Evolutionary conservation across 2,888 invertebrate species (phyloP), one percentile per base, ranked within the genome.

Genomic region (Drosophila yooni): DNA sequence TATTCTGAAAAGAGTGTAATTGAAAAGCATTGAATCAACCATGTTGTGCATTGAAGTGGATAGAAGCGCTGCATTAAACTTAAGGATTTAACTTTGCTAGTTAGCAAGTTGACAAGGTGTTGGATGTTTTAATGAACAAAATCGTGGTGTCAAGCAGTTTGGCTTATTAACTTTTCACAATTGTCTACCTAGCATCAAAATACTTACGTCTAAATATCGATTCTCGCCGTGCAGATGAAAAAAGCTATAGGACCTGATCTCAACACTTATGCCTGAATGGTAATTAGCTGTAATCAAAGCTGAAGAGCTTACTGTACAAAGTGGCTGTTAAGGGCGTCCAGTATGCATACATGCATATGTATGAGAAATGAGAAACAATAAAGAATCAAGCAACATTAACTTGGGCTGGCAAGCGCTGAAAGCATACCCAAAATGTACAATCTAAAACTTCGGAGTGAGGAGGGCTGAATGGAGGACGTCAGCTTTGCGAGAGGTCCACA

Each of bases 361-460:
- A 10, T 6, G 31, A 40, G 21, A 13, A 34, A 52, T 52, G 3
- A 65, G 15, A 65, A 43, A 51, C 33, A 34, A 60, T 25, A 34
- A 60, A 50, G n/a, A 58, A 59, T 68, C 33, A 33, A 21, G 34
- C 33, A 13, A 27, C 34, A 52, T 60, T 33, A n/a, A 34, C 51
- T n/a, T 50, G 59, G 59, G 15, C 51, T 29, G 27, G 10, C 29
- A 36, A 40, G 15, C 43, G 54, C 50, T 10, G 29, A 62, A 48
- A 79, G 56, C 79, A 62, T 59, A 57, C 40, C 48, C 25, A 60
- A 64, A 61, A 43, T 64, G 67, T 43, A 60, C 57, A 40, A 67
- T 31, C 31, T n/a, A 54, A 78, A 67, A 73, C 67, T 38, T 78
- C 48, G 48, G 11, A 2, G 21, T 21, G 3, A 21, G 21, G 0